Conservation (phyloP, 2,797 vertebrate species). For the Chaetophractus vellerosus region DNA sequence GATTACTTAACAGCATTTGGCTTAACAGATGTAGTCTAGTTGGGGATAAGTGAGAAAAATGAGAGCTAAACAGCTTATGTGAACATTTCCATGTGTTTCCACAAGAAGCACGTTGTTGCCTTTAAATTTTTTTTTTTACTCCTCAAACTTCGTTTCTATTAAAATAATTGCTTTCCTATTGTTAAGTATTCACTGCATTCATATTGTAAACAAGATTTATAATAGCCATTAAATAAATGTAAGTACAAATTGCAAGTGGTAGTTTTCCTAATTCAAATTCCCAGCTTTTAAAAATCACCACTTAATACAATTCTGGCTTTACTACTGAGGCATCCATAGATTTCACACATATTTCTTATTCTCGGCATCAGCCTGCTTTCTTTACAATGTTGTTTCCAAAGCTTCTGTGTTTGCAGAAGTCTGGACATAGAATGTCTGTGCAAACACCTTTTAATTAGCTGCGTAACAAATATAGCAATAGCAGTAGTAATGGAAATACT, state of each 20-base stretch:
- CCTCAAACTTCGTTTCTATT: background rate
- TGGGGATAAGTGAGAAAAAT: background rate
- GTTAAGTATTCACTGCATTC: background rate
- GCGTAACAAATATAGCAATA: background rate
- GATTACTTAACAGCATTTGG: constrained; percentile 2
- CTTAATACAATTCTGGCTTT: background rate
- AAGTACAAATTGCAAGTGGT: background rate
- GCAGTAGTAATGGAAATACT: background rate
- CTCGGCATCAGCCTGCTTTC: constrained; percentile 21
- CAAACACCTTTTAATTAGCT: constrained; percentile 26
- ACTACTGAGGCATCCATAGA: background rate
- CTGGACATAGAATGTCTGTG: background rate
- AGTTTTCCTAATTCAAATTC: constrained; percentile 50
- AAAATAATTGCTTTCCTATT: constrained; percentile 55
- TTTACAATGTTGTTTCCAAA: background rate
- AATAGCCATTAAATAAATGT: constrained; percentile 32
- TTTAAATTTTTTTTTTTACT: background rate
- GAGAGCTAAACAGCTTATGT: background rate
- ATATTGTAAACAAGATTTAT: constrained; percentile 44
- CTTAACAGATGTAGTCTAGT: background rate
- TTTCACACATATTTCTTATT: constrained; percentile 3
- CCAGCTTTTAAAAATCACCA: constrained; percentile 51
- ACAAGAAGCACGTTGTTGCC: background rate
- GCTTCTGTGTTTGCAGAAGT: background rate
- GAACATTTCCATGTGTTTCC: background rate